phyloP scores from a whole-genome alignment of 2,888 invertebrate genomes.

The Digitonthophagus gazella region DNA sequence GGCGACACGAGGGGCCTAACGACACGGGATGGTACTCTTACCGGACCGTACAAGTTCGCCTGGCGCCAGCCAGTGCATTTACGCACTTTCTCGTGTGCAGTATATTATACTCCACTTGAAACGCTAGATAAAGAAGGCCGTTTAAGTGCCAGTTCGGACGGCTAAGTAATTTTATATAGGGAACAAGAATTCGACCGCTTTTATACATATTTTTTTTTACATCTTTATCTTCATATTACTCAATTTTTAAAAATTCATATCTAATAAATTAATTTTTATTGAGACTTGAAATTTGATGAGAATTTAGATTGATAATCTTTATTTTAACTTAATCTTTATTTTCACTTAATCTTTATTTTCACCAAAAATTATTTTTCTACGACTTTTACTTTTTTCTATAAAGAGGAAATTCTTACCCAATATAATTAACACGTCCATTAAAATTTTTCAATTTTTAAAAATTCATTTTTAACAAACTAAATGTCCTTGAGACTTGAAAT shows the following conservation, averaged over 20 bases:
- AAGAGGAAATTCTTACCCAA: too few species aligned
- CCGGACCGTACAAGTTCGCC: not conserved
- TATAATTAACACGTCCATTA: too few species aligned
- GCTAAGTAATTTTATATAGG: slow-evolving; percentile 2
- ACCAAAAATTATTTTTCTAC: too few species aligned
- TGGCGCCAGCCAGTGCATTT: not conserved
- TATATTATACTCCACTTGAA: not conserved
- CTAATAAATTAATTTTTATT: too few species aligned
- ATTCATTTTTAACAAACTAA: too few species aligned
- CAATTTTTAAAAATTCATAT: not conserved
- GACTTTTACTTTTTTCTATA: too few species aligned
- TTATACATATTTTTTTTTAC: not conserved
- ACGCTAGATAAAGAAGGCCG: not conserved
- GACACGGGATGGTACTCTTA: not conserved
- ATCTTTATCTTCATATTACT: slow-evolving; percentile 6
- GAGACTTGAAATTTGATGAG: too few species aligned
- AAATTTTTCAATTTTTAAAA: too few species aligned
- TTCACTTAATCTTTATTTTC: too few species aligned
- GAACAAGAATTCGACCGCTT: slow-evolving; percentile 6
- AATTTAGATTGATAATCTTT: too few species aligned
- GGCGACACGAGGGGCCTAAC: not conserved
- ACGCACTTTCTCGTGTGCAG: not conserved
- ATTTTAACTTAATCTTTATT: too few species aligned
- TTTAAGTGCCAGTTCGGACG: not conserved
- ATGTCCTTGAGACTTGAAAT: too few species aligned